phyloP scores from a whole-genome alignment of 2,888 invertebrate genomes.

The Idaea biselata region DNA sequence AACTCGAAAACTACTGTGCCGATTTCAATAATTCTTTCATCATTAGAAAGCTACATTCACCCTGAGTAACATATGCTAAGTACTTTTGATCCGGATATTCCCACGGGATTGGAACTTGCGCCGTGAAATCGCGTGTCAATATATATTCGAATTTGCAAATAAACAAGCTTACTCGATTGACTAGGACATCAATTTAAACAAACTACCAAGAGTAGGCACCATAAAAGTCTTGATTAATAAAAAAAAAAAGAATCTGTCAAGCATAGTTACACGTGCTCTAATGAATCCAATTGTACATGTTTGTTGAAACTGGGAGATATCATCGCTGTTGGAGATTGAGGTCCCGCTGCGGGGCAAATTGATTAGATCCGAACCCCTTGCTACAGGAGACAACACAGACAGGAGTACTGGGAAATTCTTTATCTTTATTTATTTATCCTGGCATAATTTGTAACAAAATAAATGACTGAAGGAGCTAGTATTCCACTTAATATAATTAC shows the following conservation, averaged over 20 bases:
- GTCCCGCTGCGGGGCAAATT: background rate
- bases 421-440: no score
- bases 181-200: background rate
- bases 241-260: background rate
- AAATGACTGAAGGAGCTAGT: no score
- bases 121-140: no score
- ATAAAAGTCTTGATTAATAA: constrained; percentile 1
- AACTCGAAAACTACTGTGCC: no score
- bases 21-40: no score
- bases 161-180: background rate
- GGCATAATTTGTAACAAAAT: no score
- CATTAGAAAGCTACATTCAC: no score
- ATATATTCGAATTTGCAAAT: no score
- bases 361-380: background rate
- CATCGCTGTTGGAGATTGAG: background rate
- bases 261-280: background rate
- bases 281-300: background rate
- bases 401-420: background rate
- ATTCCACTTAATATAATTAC: no score
- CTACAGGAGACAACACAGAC: background rate
- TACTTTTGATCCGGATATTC: no score
- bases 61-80: no score
- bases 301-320: background rate
- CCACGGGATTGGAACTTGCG: no score
- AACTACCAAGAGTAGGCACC: background rate